Percentiles rank a stretch among this genome's conserved stretches.
Evolutionary conservation across 2,797 vertebrate genomes (phyloP).

Genomic region (Danio kyathit): DNA sequence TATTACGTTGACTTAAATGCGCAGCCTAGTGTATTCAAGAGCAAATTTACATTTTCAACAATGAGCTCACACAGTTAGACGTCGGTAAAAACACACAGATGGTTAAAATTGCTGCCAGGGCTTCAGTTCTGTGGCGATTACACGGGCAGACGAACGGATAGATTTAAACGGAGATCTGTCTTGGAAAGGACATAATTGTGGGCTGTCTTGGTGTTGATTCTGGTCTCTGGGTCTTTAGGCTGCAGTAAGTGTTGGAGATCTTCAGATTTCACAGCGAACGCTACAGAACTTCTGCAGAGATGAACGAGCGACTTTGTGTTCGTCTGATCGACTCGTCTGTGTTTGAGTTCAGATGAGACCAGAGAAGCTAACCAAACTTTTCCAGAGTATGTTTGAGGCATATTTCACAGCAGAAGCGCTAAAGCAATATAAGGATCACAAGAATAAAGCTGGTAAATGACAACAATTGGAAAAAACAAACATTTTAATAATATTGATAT

Average conservation of each 20-base stretch:
- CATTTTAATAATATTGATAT: too few relatives aligned
- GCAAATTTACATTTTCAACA: constrained; percentile 2
- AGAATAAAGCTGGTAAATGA: too few relatives aligned
- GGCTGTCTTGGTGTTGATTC: constrained; percentile 38
- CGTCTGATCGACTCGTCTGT: not conserved
- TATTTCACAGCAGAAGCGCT: not conserved
- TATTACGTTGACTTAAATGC: not conserved
- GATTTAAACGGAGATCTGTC: constrained; percentile 46
- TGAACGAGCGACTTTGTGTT: constrained; percentile 6
- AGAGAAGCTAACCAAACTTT: not conserved
- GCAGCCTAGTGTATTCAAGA: not conserved
- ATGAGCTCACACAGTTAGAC: not conserved
- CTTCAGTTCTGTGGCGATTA: constrained; percentile 11
- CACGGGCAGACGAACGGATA: constrained; percentile 25
- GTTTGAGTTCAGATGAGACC: constrained; percentile 17
- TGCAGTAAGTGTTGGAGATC: constrained; percentile 51
- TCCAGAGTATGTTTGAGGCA: not conserved
- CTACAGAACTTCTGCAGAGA: constrained; percentile 42
- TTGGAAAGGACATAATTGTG: constrained; percentile 46
- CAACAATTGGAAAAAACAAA: too few relatives aligned
- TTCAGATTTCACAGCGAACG: constrained; percentile 44
- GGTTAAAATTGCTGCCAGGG: not conserved
- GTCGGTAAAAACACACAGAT: constrained; percentile 1
- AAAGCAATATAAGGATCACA: not conserved
- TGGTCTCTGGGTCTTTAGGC: constrained; percentile 47